Percentiles rank a stretch among this genome's conserved stretches.
These are phyloP conservation scores for Eulemur rufifrons DNA, from an alignment of 2,113 vertebrate genomes.

Conservation along the genomic window DNA sequence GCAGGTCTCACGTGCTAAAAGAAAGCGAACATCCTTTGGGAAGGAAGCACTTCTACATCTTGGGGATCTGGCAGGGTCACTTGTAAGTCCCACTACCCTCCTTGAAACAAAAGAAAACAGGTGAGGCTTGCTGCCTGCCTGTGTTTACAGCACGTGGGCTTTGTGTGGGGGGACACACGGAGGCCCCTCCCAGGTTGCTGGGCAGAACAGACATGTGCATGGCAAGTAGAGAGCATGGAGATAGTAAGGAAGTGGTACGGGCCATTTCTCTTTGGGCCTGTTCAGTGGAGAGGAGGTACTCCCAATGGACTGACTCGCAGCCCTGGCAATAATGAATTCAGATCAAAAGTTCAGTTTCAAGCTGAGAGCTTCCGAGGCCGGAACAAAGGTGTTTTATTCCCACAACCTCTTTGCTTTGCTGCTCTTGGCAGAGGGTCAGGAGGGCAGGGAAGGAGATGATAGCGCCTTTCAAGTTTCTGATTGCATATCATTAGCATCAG, in stretches of 20 bases:
- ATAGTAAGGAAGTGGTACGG: background rate
- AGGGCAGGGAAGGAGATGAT: constrained; percentile 74
- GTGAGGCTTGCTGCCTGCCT: background rate
- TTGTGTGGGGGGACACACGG: too few relatives aligned
- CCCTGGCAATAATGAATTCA: constrained; percentile 1
- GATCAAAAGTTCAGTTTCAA: constrained; percentile 71
- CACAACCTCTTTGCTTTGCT: constrained; percentile 56
- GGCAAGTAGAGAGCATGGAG: rapidly evolving
- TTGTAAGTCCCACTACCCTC: background rate
- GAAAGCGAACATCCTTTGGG: background rate
- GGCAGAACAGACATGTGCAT: background rate
- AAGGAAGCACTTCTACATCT: background rate
- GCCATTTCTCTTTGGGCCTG: background rate
- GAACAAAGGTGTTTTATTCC: constrained; percentile 73
- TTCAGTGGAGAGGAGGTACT: background rate
- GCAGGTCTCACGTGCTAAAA: background rate
- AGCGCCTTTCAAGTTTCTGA: constrained; percentile 79
- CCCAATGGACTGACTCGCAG: background rate
- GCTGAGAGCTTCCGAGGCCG: constrained; percentile 21
- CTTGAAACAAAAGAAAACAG: background rate
- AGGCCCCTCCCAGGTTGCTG: background rate
- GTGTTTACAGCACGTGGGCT: background rate
- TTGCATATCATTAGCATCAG: constrained; percentile 79
- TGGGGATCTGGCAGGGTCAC: background rate
- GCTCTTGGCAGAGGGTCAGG: constrained; percentile 54